These are phyloP conservation scores for Pteropus alecto DNA, from an alignment of 2,113 vertebrate genomes.

Conservation along the genomic window DNA sequence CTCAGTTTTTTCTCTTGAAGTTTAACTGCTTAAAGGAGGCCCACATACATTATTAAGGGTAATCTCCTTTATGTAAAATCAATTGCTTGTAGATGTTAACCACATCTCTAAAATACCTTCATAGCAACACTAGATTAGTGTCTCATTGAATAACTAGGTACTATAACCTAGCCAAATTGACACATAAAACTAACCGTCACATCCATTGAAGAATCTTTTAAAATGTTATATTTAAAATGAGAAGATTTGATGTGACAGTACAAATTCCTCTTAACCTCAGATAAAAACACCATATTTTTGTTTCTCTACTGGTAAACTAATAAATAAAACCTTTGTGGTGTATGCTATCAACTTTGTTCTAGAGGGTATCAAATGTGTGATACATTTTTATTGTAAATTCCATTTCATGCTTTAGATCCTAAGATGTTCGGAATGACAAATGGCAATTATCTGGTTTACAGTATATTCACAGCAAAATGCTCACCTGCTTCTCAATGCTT, in stretches of 20 bases:
- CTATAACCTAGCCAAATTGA: background rate
- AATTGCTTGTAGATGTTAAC: background rate
- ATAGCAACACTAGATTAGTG: background rate
- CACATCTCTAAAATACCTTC: background rate
- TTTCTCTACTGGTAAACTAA: slow-evolving; percentile 54
- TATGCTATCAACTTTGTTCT: slow-evolving; percentile 71
- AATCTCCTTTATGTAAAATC: background rate
- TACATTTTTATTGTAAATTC: slow-evolving; percentile 75
- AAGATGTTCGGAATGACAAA: slow-evolving; percentile 71
- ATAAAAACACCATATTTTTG: background rate
- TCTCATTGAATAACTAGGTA: slow-evolving; percentile 19
- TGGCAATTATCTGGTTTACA: slow-evolving; percentile 80
- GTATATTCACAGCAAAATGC: slow-evolving; percentile 77
- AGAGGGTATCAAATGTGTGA: slow-evolving; percentile 60
- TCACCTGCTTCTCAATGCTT: slow-evolving; percentile 74
- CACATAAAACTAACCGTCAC: background rate
- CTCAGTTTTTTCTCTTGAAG: background rate
- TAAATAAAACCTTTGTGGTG: slow-evolving; percentile 64
- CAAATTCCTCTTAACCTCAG: slow-evolving; percentile 41
- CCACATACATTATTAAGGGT: background rate
- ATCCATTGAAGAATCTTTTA: background rate
- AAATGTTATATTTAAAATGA: slow-evolving; percentile 16
- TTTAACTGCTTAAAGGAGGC: background rate
- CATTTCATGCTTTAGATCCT: slow-evolving; percentile 79
- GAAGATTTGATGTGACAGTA: background rate